Evolutionary conservation across 2,888 invertebrate genomes (phyloP).

Genomic region (Drosophila anomalata): DNA sequence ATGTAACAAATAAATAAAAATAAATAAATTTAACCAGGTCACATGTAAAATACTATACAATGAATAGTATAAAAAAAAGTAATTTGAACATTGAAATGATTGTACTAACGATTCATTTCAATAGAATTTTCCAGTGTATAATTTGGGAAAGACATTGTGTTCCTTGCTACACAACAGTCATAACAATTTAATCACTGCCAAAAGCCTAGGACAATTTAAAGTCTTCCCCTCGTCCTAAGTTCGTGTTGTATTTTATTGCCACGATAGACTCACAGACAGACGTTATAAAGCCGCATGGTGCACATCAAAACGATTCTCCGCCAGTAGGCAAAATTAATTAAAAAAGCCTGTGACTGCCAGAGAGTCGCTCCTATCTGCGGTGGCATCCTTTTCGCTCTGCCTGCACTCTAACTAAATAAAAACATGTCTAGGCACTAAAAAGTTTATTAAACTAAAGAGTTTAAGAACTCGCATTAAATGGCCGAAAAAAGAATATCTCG

Average conservation of each 20-base stretch:
- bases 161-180: constrained; percentile 28
- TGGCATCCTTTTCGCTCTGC: neutral
- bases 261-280: constrained; percentile 28
- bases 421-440: constrained; percentile 78
- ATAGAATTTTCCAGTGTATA: neutral
- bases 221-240: constrained; percentile 37
- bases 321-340: constrained; percentile 72
- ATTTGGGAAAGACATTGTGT: neutral
- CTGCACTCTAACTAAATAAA: constrained; percentile 56
- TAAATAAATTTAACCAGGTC: no score
- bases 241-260: constrained; percentile 68
- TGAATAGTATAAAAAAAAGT: no score
- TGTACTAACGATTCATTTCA: neutral
- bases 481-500: constrained; percentile 50
- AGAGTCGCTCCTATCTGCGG: constrained; percentile 2
- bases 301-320: constrained; percentile 55
- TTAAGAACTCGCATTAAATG: constrained; percentile 71
- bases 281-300: constrained; percentile 39
- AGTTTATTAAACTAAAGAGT: constrained; percentile 79
- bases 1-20: no score
- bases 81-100: no score
- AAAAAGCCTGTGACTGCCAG: constrained; percentile 49
- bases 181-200: constrained; percentile 72
- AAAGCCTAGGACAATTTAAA: constrained; percentile 48
- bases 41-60: no score